Evolutionary conservation across 2,888 invertebrate species (phyloP), one percentile per base, ranked within the genome.

Genomic region (Drosophila basisetae): DNA sequence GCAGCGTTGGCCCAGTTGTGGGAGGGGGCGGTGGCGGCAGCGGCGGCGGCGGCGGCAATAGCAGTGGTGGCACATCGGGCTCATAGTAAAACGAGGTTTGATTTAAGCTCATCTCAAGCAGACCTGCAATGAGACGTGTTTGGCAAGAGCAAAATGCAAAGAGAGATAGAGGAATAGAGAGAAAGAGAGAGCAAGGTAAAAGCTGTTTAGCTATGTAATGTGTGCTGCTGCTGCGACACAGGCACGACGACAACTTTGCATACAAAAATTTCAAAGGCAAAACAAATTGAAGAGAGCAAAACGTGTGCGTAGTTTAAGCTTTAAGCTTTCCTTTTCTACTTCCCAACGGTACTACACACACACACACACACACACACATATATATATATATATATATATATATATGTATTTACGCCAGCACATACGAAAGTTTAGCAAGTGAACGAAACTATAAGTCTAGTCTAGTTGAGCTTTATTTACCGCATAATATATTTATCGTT

Each of bases 21-120:
- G 63, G 39, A 59, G 60, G 53, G 9, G 72, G 43, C 10, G 47
- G 53, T 33, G 64, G 65, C 25, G 35, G 31, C 31, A 31, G 31
- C 31, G 63, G 65, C 28, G 62, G 59, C 25, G 63, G 33, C 39
- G 65, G 37, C 28, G 65, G 41, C 30, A 25, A 49, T 33, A 56
- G 53, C 41, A 73, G 52, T 39, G 69, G 25, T 59, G 73, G 59
- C 68, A 77, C 55, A 55, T 72, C 78, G 7, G 74, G 67, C 63
- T 90, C 88, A 77, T 76, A 83, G 70, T 81, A 83, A 78, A 74
- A 83, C 39, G 63, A 56, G 31, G 74, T 68, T 79, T 90, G 76
- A 79, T 75, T 85, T 67, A 90, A 68, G 73, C 89, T 85, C 75
- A 90, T 67, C 66, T 85, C 89, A 79, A 86, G 81, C 75, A 85